phyloP scores from a whole-genome alignment of 2,888 invertebrate genomes.

The Acrobasis consociella region DNA sequence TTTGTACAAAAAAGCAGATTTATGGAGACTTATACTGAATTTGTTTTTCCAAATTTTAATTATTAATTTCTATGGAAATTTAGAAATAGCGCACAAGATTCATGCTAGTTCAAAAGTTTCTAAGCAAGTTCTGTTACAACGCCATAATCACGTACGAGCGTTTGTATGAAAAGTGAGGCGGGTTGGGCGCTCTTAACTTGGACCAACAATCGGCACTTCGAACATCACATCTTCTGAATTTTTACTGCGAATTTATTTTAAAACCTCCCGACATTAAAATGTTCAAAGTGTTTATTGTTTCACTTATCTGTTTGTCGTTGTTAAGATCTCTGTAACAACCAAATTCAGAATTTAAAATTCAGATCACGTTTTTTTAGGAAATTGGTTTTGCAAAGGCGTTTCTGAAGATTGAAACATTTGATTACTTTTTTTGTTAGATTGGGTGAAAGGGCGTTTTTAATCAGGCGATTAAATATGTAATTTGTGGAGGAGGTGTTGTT shows the following conservation, averaged over 20 bases:
- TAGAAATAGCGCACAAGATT: too few species aligned
- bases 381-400: slow-evolving; percentile 19
- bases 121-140: too few species aligned
- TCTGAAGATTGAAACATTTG: slow-evolving; percentile 17
- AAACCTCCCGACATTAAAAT: slow-evolving; percentile 37
- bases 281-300: slow-evolving; percentile 40
- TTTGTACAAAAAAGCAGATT: too few species aligned
- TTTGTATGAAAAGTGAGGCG: too few species aligned
- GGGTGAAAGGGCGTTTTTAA: not conserved
- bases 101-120: too few species aligned
- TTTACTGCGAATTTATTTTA: slow-evolving; percentile 42
- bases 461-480: not conserved
- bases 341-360: slow-evolving; percentile 17
- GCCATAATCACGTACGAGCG: too few species aligned
- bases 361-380: slow-evolving; percentile 20
- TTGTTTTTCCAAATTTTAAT: too few species aligned
- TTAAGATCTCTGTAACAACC: slow-evolving; percentile 17
- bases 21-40: too few species aligned
- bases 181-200: slow-evolving; percentile 19
- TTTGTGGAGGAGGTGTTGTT: too few species aligned
- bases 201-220: slow-evolving; percentile 26
- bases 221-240: slow-evolving; percentile 40
- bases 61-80: too few species aligned
- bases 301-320: slow-evolving; percentile 22
- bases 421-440: slow-evolving; percentile 11